phyloP scores from a whole-genome alignment of 2,888 invertebrate genomes.

The Nomada lathburiana region DNA sequence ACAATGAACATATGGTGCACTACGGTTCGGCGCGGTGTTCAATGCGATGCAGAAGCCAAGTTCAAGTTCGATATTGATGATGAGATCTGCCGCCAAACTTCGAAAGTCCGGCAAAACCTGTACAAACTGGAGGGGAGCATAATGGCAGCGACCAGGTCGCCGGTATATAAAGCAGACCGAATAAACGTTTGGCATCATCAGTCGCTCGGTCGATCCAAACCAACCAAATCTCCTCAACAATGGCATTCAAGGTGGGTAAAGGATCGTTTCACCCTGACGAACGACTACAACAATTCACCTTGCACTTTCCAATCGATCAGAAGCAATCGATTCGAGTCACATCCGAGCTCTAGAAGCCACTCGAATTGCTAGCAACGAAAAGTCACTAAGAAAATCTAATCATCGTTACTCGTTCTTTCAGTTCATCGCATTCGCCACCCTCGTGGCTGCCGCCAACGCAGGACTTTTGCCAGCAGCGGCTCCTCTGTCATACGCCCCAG shows the following conservation, averaged over 20 bases:
- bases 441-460: constrained; percentile 85
- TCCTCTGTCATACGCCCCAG: constrained; percentile 80
- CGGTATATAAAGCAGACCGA: constrained; percentile 80
- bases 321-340: no score
- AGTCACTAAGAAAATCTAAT: not conserved
- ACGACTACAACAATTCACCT: not conserved
- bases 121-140: constrained; percentile 57
- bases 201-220: constrained; percentile 78
- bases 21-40: no score
- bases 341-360: no score
- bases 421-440: constrained; percentile 80
- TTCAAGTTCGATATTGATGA: constrained; percentile 68
- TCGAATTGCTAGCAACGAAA: no score
- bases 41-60: constrained; percentile 57
- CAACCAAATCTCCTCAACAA: constrained; percentile 78
- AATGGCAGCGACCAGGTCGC: constrained; percentile 30
- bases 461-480: constrained; percentile 80
- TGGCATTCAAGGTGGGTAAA: constrained; percentile 83
- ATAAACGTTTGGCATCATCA: constrained; percentile 80
- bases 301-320: not conserved
- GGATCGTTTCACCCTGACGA: not conserved
- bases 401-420: constrained; percentile 45
- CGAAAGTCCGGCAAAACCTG: constrained; percentile 59
- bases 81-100: constrained; percentile 62
- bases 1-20: constrained; percentile 10